These are phyloP conservation scores for Candoia aspera DNA, from an alignment of 2,113 vertebrate genomes.

Conservation along the genomic window DNA sequence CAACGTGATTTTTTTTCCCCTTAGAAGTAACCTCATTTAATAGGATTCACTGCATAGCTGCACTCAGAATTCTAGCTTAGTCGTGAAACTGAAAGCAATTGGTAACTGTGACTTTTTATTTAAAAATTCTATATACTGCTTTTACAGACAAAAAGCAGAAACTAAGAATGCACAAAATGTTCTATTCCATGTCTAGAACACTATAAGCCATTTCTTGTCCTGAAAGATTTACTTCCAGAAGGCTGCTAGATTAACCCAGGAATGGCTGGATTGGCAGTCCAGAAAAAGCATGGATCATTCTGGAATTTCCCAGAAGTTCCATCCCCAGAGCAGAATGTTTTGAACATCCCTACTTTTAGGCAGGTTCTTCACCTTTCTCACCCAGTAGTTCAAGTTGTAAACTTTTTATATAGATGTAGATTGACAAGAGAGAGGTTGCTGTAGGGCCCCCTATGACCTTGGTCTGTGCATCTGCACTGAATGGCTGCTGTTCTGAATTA, in stretches of 20 bases:
- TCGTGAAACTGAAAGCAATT: background rate
- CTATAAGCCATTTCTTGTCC: background rate
- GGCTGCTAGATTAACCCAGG: background rate
- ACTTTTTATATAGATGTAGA: background rate
- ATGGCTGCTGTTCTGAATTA: constrained; percentile 19
- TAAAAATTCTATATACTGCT: background rate
- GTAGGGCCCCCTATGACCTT: constrained; percentile 2
- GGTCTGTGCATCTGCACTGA: constrained; percentile 13
- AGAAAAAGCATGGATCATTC: background rate
- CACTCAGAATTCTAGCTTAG: background rate
- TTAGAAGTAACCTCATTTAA: background rate
- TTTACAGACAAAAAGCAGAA: background rate
- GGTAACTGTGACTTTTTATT: background rate
- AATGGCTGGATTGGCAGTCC: background rate
- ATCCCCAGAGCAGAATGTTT: background rate
- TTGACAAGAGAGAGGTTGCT: background rate
- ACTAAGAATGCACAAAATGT: background rate
- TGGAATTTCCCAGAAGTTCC: background rate
- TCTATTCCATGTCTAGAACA: background rate
- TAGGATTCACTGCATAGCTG: background rate
- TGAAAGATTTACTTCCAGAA: background rate
- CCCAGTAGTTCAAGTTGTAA: background rate
- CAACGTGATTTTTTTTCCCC: background rate
- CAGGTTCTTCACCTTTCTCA: background rate
- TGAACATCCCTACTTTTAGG: background rate